These are phyloP conservation scores for Heteromormyrus szaboi DNA, from an alignment of 2,797 vertebrate genomes.

Conservation along the genomic window DNA sequence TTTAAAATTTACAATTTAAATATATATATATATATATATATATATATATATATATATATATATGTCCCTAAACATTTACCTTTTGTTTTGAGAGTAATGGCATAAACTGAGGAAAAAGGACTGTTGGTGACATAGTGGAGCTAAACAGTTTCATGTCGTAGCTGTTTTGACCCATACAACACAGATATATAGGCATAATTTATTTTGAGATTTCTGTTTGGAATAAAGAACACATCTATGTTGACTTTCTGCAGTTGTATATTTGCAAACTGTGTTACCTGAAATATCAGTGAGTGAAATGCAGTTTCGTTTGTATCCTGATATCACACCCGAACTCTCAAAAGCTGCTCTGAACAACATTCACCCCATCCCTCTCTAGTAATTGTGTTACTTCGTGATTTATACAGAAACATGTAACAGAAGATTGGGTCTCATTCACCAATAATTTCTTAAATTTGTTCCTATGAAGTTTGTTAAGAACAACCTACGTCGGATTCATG, in stretches of 20 bases:
- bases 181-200: background rate
- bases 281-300: constrained; percentile 51
- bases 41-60: no score
- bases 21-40: no score
- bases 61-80: background rate
- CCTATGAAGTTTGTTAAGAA: no score
- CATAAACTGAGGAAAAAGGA: background rate
- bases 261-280: constrained; percentile 34
- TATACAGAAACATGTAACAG: constrained; percentile 56
- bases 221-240: background rate
- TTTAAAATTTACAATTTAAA: background rate
- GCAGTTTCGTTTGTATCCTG: constrained; percentile 60
- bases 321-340: constrained; percentile 49
- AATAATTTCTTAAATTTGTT: no score
- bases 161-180: background rate
- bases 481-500: no score
- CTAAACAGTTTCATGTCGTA: background rate
- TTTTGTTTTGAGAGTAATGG: background rate
- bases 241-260: background rate
- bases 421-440: background rate
- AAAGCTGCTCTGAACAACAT: constrained; percentile 46
- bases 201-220: background rate
- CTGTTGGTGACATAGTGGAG: background rate
- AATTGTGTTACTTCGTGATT: constrained; percentile 62
- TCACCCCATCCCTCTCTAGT: constrained; percentile 51